These are phyloP conservation scores for Trichopoda pennipes DNA, from an alignment of 2,888 invertebrate genomes.

Conservation along the genomic window DNA sequence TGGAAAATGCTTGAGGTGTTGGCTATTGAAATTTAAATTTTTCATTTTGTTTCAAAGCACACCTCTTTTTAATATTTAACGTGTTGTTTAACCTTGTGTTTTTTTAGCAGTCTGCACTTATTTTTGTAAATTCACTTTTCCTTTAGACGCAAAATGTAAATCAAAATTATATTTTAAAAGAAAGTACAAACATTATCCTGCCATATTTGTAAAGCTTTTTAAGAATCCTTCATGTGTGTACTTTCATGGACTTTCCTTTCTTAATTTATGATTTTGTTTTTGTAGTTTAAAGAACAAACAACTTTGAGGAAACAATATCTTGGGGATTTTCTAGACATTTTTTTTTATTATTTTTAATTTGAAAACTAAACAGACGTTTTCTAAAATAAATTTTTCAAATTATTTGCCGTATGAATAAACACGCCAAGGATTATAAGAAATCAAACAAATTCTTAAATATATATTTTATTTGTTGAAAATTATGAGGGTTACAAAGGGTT, in stretches of 20 bases:
- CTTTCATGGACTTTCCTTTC: slow-evolving; percentile 8
- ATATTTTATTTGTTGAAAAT: slow-evolving; percentile 35
- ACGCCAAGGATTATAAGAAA: slow-evolving; percentile 28
- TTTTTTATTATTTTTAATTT: slow-evolving; percentile 37
- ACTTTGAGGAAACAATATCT: slow-evolving; percentile 1
- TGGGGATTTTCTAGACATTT: not conserved
- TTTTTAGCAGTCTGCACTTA: slow-evolving; percentile 40
- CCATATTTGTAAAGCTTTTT: slow-evolving; percentile 12
- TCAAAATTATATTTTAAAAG: slow-evolving; percentile 2
- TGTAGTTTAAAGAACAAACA: slow-evolving; percentile 33
- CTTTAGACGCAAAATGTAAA: not conserved
- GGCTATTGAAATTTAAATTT: too few relatives aligned
- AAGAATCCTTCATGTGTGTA: not conserved
- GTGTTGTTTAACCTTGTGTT: slow-evolving; percentile 15
- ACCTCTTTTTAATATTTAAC: slow-evolving; percentile 1
- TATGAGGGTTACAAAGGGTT: slow-evolving; percentile 50
- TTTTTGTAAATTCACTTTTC: not conserved
- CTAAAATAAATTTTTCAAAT: slow-evolving; percentile 41
- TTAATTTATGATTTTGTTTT: slow-evolving; percentile 56
- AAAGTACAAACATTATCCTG: slow-evolving; percentile 36
- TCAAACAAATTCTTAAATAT: slow-evolving; percentile 30
- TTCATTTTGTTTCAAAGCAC: too few relatives aligned
- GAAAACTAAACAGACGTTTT: slow-evolving; percentile 57
- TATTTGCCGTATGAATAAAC: slow-evolving; percentile 37
- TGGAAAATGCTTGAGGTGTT: too few relatives aligned